phyloP scores from a whole-genome alignment of 2,888 invertebrate genomes.

The Resseliella maxima region DNA sequence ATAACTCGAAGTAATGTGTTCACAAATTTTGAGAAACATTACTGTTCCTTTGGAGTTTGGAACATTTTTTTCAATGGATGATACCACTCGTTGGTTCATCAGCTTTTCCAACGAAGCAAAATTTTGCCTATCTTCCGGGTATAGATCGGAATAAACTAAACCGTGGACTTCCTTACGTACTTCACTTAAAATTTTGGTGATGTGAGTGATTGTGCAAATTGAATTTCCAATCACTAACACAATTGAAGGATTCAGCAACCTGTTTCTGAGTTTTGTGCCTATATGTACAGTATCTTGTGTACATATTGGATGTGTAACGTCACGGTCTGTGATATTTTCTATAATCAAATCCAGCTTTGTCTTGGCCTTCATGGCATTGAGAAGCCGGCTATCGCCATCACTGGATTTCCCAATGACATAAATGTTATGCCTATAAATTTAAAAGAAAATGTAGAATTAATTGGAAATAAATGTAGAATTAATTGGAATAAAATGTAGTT shows the following conservation, averaged over 20 bases:
- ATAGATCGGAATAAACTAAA: not conserved
- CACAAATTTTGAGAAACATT: not conserved
- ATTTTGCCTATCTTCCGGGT: not conserved
- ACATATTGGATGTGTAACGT: not conserved
- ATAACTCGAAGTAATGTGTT: not conserved
- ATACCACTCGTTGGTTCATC: not conserved
- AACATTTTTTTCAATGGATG: not conserved
- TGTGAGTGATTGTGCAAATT: not conserved
- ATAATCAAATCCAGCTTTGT: not conserved
- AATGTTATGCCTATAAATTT: not conserved
- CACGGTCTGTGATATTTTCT: not conserved
- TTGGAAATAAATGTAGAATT: too few relatives aligned
- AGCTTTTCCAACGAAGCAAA: not conserved
- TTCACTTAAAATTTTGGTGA: not conserved
- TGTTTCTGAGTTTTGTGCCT: not conserved
- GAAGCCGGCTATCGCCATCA: not conserved
- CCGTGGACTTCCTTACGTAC: not conserved
- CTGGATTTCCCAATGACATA: not conserved
- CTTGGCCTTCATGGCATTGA: not conserved
- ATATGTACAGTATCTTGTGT: not conserved
- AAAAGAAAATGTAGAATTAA: too few relatives aligned
- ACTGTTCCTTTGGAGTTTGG: not conserved
- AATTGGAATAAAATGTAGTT: too few relatives aligned
- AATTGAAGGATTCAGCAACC: not conserved
- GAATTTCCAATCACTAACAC: not conserved